These are phyloP conservation scores for Epizoanthus rinbou DNA, from an alignment of 92 coral and sea anemone genomes.

Conservation along the genomic window DNA sequence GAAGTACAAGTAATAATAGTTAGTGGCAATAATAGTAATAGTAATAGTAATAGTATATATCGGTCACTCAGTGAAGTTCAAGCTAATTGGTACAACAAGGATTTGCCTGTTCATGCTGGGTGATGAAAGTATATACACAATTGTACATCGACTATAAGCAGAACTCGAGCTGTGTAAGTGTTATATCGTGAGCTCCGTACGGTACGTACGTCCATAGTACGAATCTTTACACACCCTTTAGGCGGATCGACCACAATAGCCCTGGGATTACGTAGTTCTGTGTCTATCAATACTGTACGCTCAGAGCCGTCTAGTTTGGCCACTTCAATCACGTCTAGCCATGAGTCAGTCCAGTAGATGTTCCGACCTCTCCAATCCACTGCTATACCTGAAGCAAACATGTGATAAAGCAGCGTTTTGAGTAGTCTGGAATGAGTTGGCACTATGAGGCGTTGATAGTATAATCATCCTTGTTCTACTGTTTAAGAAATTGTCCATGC, in stretches of 20 bases:
- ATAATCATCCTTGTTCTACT: background rate
- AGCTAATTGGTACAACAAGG: no score
- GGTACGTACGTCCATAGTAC: no score
- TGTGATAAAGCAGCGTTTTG: background rate
- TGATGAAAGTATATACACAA: background rate
- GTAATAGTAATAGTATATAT: no score
- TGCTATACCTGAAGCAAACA: constrained; percentile 72
- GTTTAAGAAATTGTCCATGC: background rate
- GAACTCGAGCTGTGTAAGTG: no score
- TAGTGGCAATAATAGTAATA: no score
- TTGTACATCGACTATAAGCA: background rate
- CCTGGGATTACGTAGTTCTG: constrained; percentile 87
- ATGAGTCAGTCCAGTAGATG: constrained; percentile 97
- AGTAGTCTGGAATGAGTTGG: background rate
- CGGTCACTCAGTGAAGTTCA: no score
- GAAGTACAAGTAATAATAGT: no score
- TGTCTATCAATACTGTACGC: constrained; percentile 75
- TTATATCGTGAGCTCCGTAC: no score
- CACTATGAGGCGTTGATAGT: background rate
- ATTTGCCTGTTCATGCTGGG: no score
- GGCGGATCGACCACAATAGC: constrained; percentile 94
- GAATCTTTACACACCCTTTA: constrained; percentile 73
- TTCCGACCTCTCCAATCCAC: constrained; percentile 99
- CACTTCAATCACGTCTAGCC: constrained; percentile 89
- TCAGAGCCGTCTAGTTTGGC: constrained; percentile 79